Evolutionary conservation across 2,888 invertebrate species (phyloP).

Genomic region (Aspidiotus rigidus): DNA sequence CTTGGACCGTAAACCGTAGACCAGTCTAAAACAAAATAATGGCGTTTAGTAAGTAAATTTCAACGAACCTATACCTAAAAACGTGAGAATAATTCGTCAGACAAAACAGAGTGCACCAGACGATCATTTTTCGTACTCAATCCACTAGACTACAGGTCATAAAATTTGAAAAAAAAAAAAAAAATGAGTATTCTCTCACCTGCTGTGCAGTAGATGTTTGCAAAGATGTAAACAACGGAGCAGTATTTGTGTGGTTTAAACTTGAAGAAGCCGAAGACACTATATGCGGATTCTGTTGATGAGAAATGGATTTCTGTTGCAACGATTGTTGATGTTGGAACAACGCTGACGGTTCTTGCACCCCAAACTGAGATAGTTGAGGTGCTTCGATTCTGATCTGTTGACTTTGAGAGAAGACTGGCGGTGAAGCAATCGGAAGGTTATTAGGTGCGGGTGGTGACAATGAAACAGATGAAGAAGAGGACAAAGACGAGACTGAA

Average conservation of each 20-base stretch:
- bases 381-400: constrained; percentile 34
- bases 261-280: constrained; percentile 12
- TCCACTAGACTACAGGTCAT: too few species aligned
- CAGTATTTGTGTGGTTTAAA: constrained; percentile 18
- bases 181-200: neutral
- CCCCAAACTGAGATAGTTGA: constrained; percentile 35
- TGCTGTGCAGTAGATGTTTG: constrained; percentile 32
- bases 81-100: too few species aligned
- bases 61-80: too few species aligned
- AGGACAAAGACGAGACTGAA: constrained; percentile 24
- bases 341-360: constrained; percentile 27
- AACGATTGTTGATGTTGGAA: constrained; percentile 5
- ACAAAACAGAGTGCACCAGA: too few species aligned
- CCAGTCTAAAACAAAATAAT: constrained; percentile 25
- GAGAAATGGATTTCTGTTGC: neutral
- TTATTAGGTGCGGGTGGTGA: constrained; percentile 17
- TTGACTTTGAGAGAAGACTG: constrained; percentile 33
- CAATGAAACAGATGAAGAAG: constrained; percentile 19
- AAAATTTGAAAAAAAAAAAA: too few species aligned
- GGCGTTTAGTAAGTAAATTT: too few species aligned
- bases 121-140: too few species aligned
- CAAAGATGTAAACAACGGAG: constrained; percentile 34
- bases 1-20: constrained; percentile 56
- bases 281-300: neutral
- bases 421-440: constrained; percentile 18